Conservation (phyloP, 2,113 vertebrate species). For the Crypturellus undulatus region DNA sequence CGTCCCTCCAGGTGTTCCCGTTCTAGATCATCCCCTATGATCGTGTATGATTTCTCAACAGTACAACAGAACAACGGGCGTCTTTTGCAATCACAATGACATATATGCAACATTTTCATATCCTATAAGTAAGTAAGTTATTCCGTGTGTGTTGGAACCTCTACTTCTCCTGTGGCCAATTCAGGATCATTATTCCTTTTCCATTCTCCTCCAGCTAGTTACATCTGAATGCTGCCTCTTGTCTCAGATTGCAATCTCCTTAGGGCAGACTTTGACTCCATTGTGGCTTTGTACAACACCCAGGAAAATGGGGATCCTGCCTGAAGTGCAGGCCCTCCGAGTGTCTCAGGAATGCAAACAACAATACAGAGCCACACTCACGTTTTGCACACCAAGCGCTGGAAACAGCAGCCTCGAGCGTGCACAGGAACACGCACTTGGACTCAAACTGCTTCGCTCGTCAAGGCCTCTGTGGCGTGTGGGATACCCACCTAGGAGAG, state of each 20-base stretch:
- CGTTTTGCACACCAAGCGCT: neutral
- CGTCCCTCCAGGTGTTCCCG: slow-evolving; percentile 45
- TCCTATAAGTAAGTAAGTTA: neutral
- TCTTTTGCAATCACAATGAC: neutral
- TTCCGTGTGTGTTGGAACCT: neutral
- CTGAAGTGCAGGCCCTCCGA: neutral
- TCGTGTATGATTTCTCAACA: neutral
- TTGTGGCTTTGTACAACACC: neutral
- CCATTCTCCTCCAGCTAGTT: neutral
- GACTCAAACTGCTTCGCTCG: neutral
- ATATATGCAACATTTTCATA: neutral
- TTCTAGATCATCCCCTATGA: neutral
- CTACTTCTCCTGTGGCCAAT: neutral
- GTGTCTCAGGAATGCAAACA: neutral
- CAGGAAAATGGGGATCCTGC: fast-evolving
- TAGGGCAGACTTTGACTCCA: neutral
- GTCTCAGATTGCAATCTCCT: neutral
- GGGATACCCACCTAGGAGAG: neutral
- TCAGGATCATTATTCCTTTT: neutral
- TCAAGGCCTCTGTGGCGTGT: neutral
- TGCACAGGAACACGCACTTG: neutral
- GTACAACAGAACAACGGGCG: neutral
- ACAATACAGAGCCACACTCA: neutral
- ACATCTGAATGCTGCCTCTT: neutral
- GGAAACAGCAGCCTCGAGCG: neutral